Evolutionary conservation across 2,888 invertebrate genomes (phyloP).

Genomic region (Epicampocera succincta): DNA sequence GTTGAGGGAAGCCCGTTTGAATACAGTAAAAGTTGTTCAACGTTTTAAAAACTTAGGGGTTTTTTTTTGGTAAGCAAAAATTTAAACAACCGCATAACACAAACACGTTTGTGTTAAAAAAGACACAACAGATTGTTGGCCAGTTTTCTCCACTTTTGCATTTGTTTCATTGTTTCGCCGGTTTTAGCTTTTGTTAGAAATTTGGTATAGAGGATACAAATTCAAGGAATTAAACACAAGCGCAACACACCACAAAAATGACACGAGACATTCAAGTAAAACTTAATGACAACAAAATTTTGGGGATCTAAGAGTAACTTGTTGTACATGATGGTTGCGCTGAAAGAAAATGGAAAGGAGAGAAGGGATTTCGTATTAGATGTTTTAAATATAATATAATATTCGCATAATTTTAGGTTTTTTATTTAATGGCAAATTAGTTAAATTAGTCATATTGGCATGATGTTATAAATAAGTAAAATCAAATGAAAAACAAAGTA

Average conservation of each 20-base stretch:
- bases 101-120: slow-evolving; percentile 41
- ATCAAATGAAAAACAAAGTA: too few relatives aligned
- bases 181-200: not conserved
- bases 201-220: not conserved
- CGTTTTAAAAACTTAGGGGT: not conserved
- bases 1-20: slow-evolving; percentile 42
- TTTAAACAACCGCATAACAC: slow-evolving; percentile 53
- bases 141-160: slow-evolving; percentile 32
- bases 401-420: too few relatives aligned
- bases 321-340: not conserved
- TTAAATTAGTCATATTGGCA: too few relatives aligned
- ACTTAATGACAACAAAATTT: slow-evolving; percentile 27
- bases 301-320: slow-evolving; percentile 17
- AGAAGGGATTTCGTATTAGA: too few relatives aligned
- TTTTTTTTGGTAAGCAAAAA: slow-evolving; percentile 29
- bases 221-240: slow-evolving; percentile 32
- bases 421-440: too few relatives aligned
- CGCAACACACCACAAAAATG: slow-evolving; percentile 1
- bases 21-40: slow-evolving; percentile 17
- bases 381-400: too few relatives aligned
- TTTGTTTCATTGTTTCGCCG: slow-evolving; percentile 41
- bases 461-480: too few relatives aligned
- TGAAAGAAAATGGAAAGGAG: too few relatives aligned
- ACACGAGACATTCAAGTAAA: not conserved
- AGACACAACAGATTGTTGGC: slow-evolving; percentile 49